A percentile compares a stretch with the other conserved stretches of the same genome.
Evolutionary conservation across 2,797 vertebrate species (phyloP).

Genomic region (Bryconaethiops microstoma): DNA sequence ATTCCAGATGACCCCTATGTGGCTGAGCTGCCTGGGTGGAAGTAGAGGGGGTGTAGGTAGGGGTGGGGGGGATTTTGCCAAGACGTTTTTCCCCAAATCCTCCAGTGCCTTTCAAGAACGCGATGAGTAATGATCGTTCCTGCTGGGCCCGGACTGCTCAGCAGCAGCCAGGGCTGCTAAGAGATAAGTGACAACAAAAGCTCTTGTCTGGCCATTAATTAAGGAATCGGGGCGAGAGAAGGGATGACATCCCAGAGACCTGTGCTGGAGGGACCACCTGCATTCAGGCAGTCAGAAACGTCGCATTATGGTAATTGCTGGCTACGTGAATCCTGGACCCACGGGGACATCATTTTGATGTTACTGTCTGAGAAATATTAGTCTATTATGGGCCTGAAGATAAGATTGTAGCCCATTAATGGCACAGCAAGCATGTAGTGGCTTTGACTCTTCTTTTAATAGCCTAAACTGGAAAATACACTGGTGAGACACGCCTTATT

Average conservation of each 20-base stretch:
- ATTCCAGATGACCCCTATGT: conserved; percentile 12
- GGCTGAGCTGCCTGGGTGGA: conserved; percentile 6
- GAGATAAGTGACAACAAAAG: conserved; percentile 69
- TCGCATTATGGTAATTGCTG: conserved; percentile 56
- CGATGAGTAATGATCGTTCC: conserved; percentile 58
- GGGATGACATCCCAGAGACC: conserved; percentile 38
- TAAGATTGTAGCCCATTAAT: conserved; percentile 45
- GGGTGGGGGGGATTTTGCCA: background rate
- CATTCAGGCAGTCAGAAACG: conserved; percentile 52
- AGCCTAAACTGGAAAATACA: background rate
- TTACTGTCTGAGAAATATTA: conserved; percentile 36
- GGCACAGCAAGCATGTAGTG: background rate
- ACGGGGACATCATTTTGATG: conserved; percentile 28
- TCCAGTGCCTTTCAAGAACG: conserved; percentile 57
- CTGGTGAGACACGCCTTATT: background rate
- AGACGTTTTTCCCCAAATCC: background rate
- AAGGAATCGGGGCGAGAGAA: conserved; percentile 49
- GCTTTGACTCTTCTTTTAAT: conserved; percentile 27
- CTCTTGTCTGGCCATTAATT: conserved; percentile 61
- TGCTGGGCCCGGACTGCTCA: conserved; percentile 60
- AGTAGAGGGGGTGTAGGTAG: background rate
- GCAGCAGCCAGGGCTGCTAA: conserved; percentile 54
- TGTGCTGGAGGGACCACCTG: conserved; percentile 33
- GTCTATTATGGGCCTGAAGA: conserved; percentile 41
- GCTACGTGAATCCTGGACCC: conserved; percentile 40